A percentile compares a stretch with the other conserved stretches of the same genome.
phyloP scores from a whole-genome alignment of 2,113 vertebrate species.

The Rattus norvegicus region DNA sequence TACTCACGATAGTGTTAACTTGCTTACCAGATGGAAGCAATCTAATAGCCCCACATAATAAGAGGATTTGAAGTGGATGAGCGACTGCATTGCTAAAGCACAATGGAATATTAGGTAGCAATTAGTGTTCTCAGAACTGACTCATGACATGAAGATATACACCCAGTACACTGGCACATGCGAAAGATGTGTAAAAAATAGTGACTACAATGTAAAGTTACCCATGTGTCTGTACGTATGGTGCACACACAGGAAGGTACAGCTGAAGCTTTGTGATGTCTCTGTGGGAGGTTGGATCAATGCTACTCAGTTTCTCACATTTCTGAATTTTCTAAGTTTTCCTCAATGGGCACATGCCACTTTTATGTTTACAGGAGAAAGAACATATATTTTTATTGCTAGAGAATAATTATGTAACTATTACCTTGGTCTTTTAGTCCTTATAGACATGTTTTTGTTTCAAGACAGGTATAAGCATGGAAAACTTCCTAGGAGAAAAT shows the following conservation, averaged over 20 bases:
- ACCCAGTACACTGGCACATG: background rate
- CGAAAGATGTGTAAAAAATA: background rate
- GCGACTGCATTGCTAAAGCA: background rate
- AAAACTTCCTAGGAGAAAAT: conserved; percentile 34
- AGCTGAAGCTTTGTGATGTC: background rate
- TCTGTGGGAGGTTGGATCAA: background rate
- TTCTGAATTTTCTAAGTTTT: conserved; percentile 48
- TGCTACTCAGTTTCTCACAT: background rate
- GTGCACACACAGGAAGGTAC: background rate
- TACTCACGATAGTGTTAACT: background rate
- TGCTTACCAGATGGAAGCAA: conserved; percentile 19
- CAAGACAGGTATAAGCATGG: conserved; percentile 36
- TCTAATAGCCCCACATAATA: background rate
- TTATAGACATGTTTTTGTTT: conserved; percentile 48
- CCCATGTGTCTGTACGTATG: background rate
- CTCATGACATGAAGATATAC: background rate
- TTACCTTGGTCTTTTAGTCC: conserved; percentile 35
- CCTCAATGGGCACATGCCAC: background rate
- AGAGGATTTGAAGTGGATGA: conserved; percentile 42
- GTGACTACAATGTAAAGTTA: background rate
- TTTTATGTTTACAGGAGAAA: conserved; percentile 19
- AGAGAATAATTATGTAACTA: conserved; percentile 11
- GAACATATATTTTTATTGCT: background rate
- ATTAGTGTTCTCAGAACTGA: background rate
- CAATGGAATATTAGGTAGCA: background rate